Base-by-base conservation (phyloP, 2,888 invertebrate genomes). In the Pandemis corylana region DNA sequence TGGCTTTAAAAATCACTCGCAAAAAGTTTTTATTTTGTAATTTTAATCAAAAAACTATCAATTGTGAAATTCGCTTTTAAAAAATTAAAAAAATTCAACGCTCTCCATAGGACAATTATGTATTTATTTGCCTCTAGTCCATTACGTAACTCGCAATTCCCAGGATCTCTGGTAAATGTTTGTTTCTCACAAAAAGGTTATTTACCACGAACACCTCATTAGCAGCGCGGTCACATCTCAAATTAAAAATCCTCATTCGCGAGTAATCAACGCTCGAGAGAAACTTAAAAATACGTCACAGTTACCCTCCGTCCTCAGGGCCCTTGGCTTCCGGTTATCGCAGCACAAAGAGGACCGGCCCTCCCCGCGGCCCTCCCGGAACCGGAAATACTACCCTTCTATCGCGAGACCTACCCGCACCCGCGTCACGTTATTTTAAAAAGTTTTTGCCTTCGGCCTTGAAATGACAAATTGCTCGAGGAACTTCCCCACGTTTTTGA, bases 351-450 rank as follows among this genome's bases (percentile, higher is more conserved):
- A 89, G 88, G 82, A 83, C 85, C 82, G 80, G 83, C 84, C 87
- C 85, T 83, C 85, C 86, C 87, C 83, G 82, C 84, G 49, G n/a
- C 83, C 78, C 59, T 59, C 76, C 80, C 81, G 90, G 90, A 90
- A 90, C 90, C 90, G 94, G 93, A 94, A 92, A 93, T 88, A 93
- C 92, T 94, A 94, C 94, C 94, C 93, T 94, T 93, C 93, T 91
- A 93, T 92, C 91, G 93, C 90, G 90, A 90, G 89, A 74, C 71
- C 71, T 59, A 71, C 74, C 90, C 90, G 91, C 90, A 91, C 91
- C 89, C 91, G 85, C 90, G 88, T 90, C 90, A 90, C 82, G 85
- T 84, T 82, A 86, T 82, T 84, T 84, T 85, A 82, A 84, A 85
- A 88, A 90, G 90, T 85, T 87, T 86, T 90, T 89, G 87, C 85